Percentiles rank a stretch among this genome's conserved stretches.
These are phyloP conservation scores for Aleiodes sp. DNA, from an alignment of 1,140 invertebrate species.

Conservation along the genomic window DNA sequence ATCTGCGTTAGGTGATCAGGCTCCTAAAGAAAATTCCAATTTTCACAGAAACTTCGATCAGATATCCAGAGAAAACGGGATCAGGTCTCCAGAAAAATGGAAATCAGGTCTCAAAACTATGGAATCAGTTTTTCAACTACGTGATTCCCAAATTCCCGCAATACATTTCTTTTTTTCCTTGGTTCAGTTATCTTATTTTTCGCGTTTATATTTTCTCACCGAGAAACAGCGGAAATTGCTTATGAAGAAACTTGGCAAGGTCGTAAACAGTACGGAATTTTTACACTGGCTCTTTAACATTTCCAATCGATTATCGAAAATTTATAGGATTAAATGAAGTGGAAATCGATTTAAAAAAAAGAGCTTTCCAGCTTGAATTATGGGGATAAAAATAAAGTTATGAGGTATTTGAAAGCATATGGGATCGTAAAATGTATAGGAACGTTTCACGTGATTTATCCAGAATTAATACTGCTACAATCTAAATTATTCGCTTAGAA, in stretches of 20 bases:
- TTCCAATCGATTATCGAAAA: background rate
- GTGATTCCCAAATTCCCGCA: no score
- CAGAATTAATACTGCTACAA: background rate
- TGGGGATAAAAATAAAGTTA: background rate
- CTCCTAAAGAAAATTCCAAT: no score
- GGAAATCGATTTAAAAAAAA: constrained; percentile 3
- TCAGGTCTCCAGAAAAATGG: no score
- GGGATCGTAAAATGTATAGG: background rate
- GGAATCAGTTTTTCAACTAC: no score
- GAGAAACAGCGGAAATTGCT: background rate
- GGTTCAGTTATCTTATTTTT: no score
- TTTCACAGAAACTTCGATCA: no score
- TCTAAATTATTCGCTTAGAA: no score
- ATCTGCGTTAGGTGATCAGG: no score
- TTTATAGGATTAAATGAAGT: constrained; percentile 12
- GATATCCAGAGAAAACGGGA: no score
- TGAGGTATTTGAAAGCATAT: background rate
- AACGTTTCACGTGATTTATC: background rate
- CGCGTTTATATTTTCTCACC: no score
- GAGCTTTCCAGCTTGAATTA: background rate
- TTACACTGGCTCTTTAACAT: background rate
- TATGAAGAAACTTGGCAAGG: background rate
- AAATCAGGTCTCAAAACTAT: no score
- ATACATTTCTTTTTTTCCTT: no score
- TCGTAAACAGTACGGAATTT: background rate